These are phyloP conservation scores for Coelopa pilipes DNA, from an alignment of 2,888 invertebrate genomes.

Conservation along the genomic window DNA sequence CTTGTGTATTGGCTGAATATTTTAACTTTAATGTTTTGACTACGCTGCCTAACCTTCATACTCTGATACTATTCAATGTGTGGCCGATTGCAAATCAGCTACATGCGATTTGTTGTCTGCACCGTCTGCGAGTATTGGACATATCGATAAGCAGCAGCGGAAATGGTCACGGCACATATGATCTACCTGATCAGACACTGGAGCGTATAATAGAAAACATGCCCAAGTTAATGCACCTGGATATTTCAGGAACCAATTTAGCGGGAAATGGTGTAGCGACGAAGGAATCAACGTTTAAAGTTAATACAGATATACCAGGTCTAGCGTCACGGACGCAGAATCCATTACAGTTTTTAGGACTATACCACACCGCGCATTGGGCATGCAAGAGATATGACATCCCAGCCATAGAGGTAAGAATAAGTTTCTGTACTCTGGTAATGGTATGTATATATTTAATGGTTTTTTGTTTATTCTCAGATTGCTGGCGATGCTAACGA, in stretches of 20 bases:
- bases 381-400: constrained; percentile 92
- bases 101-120: constrained; percentile 72
- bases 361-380: constrained; percentile 89
- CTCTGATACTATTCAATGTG: constrained; percentile 85
- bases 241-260: constrained; percentile 96
- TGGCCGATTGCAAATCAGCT: constrained; percentile 71
- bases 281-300: constrained; percentile 61
- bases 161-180: constrained; percentile 77
- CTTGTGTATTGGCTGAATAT: constrained; percentile 59
- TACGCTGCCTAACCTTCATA: constrained; percentile 75
- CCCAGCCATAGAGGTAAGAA: constrained; percentile 83
- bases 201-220: constrained; percentile 78
- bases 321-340: constrained; percentile 78
- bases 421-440: neutral
- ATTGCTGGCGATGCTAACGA: constrained; percentile 93
- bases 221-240: constrained; percentile 82
- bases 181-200: constrained; percentile 77
- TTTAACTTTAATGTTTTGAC: constrained; percentile 67
- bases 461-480: constrained; percentile 65
- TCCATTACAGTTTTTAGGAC: constrained; percentile 89
- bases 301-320: constrained; percentile 83
- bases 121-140: constrained; percentile 79
- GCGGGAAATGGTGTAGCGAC: constrained; percentile 84
- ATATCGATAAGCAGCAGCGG: constrained; percentile 78
- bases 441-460: neutral